Percentiles rank a stretch among this genome's conserved stretches.
These are phyloP conservation scores for Lithophane semibrunnea DNA, from an alignment of 2,888 invertebrate genomes.

Conservation along the genomic window DNA sequence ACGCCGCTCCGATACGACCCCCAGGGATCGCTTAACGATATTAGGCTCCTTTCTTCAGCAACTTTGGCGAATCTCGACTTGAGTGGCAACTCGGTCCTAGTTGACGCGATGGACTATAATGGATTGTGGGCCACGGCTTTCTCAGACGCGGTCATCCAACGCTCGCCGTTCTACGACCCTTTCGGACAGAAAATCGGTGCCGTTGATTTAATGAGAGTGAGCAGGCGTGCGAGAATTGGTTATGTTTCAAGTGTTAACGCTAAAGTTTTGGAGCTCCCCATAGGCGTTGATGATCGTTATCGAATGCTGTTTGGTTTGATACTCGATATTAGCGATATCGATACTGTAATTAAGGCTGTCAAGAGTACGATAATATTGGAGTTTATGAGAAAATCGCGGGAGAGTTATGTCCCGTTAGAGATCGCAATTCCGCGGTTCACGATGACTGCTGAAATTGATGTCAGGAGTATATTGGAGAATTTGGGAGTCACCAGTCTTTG, in stretches of 20 bases:
- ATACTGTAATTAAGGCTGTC: not conserved
- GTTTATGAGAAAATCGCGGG: not conserved
- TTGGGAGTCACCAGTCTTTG: constrained; percentile 32
- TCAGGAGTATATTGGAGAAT: constrained; percentile 32
- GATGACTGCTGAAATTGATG: constrained; percentile 34
- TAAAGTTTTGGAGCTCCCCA: constrained; percentile 35
- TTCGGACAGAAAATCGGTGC: constrained; percentile 15
- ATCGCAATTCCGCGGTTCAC: constrained; percentile 50
- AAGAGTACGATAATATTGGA: constrained; percentile 27
- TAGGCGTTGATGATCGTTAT: constrained; percentile 45
- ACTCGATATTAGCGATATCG: not conserved
- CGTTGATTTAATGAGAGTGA: constrained; percentile 48
- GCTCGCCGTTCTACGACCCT: constrained; percentile 27
- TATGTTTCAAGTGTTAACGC: constrained; percentile 19
- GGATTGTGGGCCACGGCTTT: constrained; percentile 47
- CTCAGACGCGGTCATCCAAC: constrained; percentile 22
- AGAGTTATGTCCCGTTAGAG: constrained; percentile 43
- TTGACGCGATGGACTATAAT: constrained; percentile 46
- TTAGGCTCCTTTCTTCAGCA: constrained; percentile 31
- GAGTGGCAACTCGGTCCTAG: constrained; percentile 40
- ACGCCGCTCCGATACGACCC: constrained; percentile 26
- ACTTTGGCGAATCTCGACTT: constrained; percentile 37
- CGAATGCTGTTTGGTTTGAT: constrained; percentile 32
- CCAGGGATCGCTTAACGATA: constrained; percentile 30
- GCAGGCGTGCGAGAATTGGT: constrained; percentile 13